Base-by-base conservation (phyloP, 1,140 invertebrate species). In the Zaprionus tsacasi region DNA sequence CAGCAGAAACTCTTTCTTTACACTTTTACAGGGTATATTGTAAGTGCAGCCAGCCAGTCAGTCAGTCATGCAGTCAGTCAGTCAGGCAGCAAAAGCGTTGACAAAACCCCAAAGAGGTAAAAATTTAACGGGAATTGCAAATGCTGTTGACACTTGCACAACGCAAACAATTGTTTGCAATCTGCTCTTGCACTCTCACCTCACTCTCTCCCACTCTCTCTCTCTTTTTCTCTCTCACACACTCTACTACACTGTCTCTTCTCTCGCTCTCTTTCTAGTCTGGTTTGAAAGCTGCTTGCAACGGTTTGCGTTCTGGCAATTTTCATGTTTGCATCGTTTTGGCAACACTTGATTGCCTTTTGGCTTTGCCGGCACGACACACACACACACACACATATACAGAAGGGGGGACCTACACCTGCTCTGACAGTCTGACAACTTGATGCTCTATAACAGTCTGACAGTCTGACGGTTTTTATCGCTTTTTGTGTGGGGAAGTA, bases 121-220 rank as follows among this genome's bases (percentile, higher is more conserved):
- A 86, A 87, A 80, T 82, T 87, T 68, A 87, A 87, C 85, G 76
- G 81, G 81, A 89, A 90, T 89, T 89, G 86, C 86, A 89, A 89
- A 89, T 89, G 86, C 76, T 89, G 81, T 89, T 89, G 85, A 89
- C 85, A 89, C 85, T 89, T 85, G 81, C 86, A 85, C 85, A 89
- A 79, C 73, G 85, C 85, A 88, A 89, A 88, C 85, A 88, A 87
- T 89, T 87, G 83, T 69, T 81, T 68, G 58, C 50, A 78, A 79
- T 70, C 76, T 70, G 70, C 70, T 69, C 45, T 59, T 45, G 54
- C 64, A 63, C 72, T 78, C 76, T 75, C 61, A 70, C 76, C 67
- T 38, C 45, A 43, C 48, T 27, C 33, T 30, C 56, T 30, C 40
- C 11, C n/a, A 4, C 65, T 40, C 17, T 57, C 52, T 36, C 56